Conservation (phyloP, 2,797 vertebrate genomes). For the Tenualosa thibaudeaui region DNA sequence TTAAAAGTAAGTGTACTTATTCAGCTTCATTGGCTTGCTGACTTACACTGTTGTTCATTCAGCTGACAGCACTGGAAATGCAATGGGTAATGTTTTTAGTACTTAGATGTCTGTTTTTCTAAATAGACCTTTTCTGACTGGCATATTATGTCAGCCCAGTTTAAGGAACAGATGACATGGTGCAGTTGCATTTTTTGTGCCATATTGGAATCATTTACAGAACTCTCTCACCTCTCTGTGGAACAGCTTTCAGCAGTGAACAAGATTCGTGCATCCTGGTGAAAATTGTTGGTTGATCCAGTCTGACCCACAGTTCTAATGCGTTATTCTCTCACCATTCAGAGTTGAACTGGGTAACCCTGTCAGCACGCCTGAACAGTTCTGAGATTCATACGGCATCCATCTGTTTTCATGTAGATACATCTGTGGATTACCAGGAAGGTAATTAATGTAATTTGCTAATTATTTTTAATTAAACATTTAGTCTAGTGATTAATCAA, state of each 20-base stretch:
- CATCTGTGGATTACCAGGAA: not conserved
- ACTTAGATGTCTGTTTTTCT: not conserved
- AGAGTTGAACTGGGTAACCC: not conserved
- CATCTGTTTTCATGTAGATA: not conserved
- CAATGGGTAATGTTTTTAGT: not conserved
- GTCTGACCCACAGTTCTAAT: not conserved
- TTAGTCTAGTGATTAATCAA: not conserved
- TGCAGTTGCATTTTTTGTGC: not conserved
- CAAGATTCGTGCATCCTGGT: not conserved
- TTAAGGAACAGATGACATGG: not conserved
- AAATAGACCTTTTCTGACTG: not conserved
- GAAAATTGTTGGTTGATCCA: not conserved
- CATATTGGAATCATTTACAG: slow-evolving; percentile 20
- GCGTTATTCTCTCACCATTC: not conserved
- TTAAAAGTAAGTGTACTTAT: not conserved
- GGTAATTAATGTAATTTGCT: not conserved
- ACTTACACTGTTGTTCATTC: not conserved
- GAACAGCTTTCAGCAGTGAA: not conserved
- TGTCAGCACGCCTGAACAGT: not conserved
- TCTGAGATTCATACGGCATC: not conserved
- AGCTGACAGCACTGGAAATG: not conserved
- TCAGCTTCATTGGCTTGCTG: not conserved
- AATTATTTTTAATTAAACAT: not conserved
- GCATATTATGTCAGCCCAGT: not conserved
- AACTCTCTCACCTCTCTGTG: not conserved